phyloP scores from a whole-genome alignment of 2,797 vertebrate species.

The Onychomys leucogaster region DNA sequence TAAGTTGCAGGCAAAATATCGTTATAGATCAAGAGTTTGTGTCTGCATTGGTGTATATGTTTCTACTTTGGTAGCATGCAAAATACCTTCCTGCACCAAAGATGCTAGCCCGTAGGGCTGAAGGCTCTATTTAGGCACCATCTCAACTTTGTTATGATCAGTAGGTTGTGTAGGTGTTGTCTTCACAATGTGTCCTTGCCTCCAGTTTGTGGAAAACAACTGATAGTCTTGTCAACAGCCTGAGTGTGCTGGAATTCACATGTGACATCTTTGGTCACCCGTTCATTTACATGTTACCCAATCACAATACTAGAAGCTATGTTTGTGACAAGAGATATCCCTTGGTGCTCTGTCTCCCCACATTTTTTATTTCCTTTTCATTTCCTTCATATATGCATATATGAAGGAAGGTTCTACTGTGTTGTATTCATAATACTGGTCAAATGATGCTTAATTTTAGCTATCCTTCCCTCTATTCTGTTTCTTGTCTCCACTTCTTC shows the following conservation, averaged over 20 bases:
- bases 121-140: background rate
- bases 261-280: background rate
- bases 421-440: background rate
- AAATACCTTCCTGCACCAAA: no score
- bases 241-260: background rate
- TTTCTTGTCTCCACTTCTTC: background rate
- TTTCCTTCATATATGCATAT: background rate
- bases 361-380: background rate
- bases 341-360: background rate
- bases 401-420: background rate
- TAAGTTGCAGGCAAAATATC: no score
- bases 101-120: background rate
- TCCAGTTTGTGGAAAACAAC: no score
- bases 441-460: background rate
- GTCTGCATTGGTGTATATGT: no score
- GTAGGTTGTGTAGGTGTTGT: background rate
- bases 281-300: background rate
- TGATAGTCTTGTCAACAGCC: no score
- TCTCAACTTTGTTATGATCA: background rate
- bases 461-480: background rate
- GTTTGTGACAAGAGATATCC: background rate
- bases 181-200: no score
- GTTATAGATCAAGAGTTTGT: no score
- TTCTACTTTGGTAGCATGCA: background rate
- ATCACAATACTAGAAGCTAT: background rate